Percentiles rank a stretch among this genome's conserved stretches.
phyloP scores from a whole-genome alignment of 2,888 invertebrate species.

The Listrodromus nycthemerus region DNA sequence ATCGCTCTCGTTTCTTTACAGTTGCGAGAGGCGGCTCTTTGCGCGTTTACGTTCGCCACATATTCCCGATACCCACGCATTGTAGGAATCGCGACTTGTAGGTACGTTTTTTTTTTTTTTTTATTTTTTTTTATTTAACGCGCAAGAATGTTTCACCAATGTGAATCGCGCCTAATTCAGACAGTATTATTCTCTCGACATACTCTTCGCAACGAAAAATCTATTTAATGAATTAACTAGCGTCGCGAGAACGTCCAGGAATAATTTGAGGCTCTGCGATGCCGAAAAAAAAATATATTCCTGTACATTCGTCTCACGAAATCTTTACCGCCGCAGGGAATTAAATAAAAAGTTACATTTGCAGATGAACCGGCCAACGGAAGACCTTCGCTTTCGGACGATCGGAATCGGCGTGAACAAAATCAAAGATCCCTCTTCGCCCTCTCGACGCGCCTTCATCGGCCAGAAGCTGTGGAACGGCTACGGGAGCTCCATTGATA shows the following conservation, averaged over 20 bases:
- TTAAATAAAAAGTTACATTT: neutral
- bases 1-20: slow-evolving; percentile 72
- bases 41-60: slow-evolving; percentile 31
- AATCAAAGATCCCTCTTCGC: neutral
- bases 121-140: neutral
- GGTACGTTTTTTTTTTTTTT: slow-evolving; percentile 1
- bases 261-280: neutral
- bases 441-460: neutral
- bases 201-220: neutral
- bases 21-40: slow-evolving; percentile 37
- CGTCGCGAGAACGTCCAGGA: neutral
- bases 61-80: slow-evolving; percentile 15
- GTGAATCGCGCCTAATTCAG: slow-evolving; percentile 32
- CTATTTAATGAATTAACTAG: neutral
- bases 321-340: too few relatives aligned
- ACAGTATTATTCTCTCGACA: slow-evolving; percentile 2
- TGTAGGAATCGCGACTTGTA: slow-evolving; percentile 39
- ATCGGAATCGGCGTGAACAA: neutral
- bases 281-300: neutral
- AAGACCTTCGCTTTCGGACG: neutral
- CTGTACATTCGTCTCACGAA: neutral
- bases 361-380: neutral
- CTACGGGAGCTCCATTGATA: slow-evolving; percentile 58
- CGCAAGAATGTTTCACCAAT: slow-evolving; percentile 9
- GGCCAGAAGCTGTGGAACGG: slow-evolving; percentile 10